Evolutionary conservation across 2,888 invertebrate genomes (phyloP).

Genomic region (Stictocephala bisonia): DNA sequence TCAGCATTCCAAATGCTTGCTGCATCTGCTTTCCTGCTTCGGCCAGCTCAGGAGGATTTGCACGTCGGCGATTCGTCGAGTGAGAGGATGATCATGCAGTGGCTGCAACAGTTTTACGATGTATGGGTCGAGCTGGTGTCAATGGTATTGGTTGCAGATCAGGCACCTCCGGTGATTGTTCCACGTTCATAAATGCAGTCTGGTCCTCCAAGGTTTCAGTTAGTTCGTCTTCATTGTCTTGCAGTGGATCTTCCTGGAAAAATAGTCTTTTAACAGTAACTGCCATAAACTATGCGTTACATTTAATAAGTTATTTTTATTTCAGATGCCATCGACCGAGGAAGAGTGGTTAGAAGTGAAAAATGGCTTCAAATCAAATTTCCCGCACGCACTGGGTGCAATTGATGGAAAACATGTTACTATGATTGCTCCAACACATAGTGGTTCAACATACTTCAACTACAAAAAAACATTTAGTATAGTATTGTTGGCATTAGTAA

Average conservation of each 20-base stretch:
- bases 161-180: conserved; percentile 5
- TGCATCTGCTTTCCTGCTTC: conserved; percentile 47
- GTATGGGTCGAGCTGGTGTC: conserved; percentile 25
- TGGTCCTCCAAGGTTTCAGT: conserved; percentile 14
- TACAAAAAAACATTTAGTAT: conserved; percentile 61
- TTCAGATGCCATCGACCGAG: conserved; percentile 47
- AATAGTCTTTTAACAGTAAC: not conserved
- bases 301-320: conserved; percentile 27
- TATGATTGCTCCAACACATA: conserved; percentile 57
- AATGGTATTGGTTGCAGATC: conserved; percentile 11
- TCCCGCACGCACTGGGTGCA: conserved; percentile 53
- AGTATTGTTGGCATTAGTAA: conserved; percentile 60
- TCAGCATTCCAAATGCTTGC: conserved; percentile 31
- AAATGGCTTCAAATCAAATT: conserved; percentile 42
- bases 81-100: no score
- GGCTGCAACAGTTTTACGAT: conserved; percentile 21
- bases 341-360: conserved; percentile 47
- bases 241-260: conserved; percentile 31
- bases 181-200: conserved; percentile 18
- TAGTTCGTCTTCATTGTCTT: conserved; percentile 3
- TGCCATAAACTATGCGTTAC: conserved; percentile 5
- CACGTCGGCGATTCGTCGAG: conserved; percentile 40
- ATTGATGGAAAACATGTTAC: conserved; percentile 60
- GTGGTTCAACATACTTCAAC: conserved; percentile 60
- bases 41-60: conserved; percentile 47